Percentiles rank a stretch among this genome's conserved stretches.
Conservation (phyloP, 1,140 invertebrate genomes). For the Xylocopa sonorina region DNA sequence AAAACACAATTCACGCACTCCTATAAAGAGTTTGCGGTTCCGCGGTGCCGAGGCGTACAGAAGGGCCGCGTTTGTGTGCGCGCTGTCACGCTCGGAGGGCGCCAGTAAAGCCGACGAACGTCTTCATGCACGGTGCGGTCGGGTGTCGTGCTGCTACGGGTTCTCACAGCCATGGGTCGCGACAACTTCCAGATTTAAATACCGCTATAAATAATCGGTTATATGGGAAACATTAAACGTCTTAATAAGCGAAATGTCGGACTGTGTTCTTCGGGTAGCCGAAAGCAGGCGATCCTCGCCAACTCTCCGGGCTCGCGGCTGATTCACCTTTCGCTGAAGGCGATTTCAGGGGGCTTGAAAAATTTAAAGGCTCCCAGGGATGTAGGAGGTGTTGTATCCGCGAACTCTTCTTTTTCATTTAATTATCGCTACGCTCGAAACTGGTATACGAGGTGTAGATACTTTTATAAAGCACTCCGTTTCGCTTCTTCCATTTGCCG, state of each 20-base stretch:
- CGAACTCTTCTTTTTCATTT: too few species aligned
- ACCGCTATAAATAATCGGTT: slow-evolving; percentile 78
- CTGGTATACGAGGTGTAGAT: too few species aligned
- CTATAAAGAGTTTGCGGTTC: slow-evolving; percentile 59
- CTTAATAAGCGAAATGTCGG: slow-evolving; percentile 71
- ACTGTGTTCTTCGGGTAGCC: slow-evolving; percentile 61
- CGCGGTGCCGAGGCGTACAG: neutral
- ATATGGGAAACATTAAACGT: slow-evolving; percentile 72
- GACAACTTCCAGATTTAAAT: slow-evolving; percentile 68
- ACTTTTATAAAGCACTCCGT: too few species aligned
- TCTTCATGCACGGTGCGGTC: slow-evolving; percentile 65
- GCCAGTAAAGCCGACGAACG: slow-evolving; percentile 68
- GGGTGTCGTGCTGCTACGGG: slow-evolving; percentile 34
- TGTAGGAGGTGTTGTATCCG: too few species aligned
- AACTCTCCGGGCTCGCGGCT: neutral
- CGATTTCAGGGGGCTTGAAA: neutral
- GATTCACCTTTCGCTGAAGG: slow-evolving; percentile 6
- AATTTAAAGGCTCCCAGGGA: too few species aligned
- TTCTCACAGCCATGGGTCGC: slow-evolving; percentile 28
- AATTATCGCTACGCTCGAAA: too few species aligned
- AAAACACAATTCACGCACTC: slow-evolving; percentile 58
- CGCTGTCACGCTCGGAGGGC: slow-evolving; percentile 54
- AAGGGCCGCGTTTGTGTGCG: neutral
- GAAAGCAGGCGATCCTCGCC: slow-evolving; percentile 36
- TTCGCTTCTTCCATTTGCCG: too few species aligned